Conservation (phyloP, 2,888 invertebrate genomes). For the Ditylenchus weischeri region DNA sequence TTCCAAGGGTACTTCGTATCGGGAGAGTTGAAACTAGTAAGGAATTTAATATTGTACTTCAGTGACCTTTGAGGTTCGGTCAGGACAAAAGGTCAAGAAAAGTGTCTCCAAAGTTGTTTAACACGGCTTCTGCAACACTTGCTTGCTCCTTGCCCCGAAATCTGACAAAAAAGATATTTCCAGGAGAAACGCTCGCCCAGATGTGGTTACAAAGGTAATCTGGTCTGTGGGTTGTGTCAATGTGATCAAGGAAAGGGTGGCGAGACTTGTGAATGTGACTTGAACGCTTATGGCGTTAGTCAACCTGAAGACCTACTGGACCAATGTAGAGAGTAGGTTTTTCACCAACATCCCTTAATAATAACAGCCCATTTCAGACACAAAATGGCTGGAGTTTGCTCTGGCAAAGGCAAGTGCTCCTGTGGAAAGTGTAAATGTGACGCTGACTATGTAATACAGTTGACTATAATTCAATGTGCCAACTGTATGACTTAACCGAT, state of each 20-base stretch:
- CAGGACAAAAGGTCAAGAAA: too few species aligned
- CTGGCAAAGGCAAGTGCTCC: slow-evolving; percentile 44
- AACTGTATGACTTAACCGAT: neutral
- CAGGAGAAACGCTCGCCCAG: slow-evolving; percentile 48
- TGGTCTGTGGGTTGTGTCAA: slow-evolving; percentile 51
- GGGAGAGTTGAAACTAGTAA: too few species aligned
- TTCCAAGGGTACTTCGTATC: too few species aligned
- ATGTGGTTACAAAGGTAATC: slow-evolving; percentile 46
- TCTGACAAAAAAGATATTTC: slow-evolving; percentile 21
- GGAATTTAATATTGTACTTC: too few species aligned
- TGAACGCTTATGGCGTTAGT: slow-evolving; percentile 42
- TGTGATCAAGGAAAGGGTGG: slow-evolving; percentile 35
- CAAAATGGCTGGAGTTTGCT: slow-evolving; percentile 38
- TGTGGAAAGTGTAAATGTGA: slow-evolving; percentile 53
- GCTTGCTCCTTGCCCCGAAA: neutral
- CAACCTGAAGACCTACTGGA: slow-evolving; percentile 41
- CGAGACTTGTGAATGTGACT: slow-evolving; percentile 58
- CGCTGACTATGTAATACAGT: slow-evolving; percentile 29
- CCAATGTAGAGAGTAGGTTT: slow-evolving; percentile 44
- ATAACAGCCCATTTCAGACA: slow-evolving; percentile 2
- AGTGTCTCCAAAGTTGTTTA: slow-evolving; percentile 3
- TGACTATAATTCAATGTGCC: too few species aligned
- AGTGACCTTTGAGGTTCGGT: too few species aligned
- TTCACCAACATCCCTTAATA: neutral
- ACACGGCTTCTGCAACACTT: too few species aligned